A percentile compares a stretch with the other conserved stretches of the same genome.
Evolutionary conservation across 2,797 vertebrate genomes (phyloP).

Genomic region (Sebastes ruberrimus): DNA sequence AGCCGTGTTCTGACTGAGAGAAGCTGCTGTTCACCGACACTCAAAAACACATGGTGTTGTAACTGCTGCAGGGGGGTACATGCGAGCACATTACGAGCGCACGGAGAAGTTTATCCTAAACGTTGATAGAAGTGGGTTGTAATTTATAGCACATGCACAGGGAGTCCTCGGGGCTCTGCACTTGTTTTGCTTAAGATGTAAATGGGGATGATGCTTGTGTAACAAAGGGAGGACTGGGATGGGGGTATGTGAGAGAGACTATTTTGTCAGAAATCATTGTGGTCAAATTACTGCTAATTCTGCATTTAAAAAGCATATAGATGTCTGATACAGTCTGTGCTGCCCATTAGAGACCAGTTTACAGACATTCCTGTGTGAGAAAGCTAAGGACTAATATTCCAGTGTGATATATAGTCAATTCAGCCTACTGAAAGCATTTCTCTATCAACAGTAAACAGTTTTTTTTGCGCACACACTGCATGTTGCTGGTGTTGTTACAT

Average conservation of each 20-base stretch:
- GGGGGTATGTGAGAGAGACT: background rate
- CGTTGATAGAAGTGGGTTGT: slow-evolving; percentile 41
- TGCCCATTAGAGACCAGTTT: background rate
- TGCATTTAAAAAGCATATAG: background rate
- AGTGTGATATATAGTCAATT: background rate
- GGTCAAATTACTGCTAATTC: background rate
- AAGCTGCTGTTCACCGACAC: slow-evolving; percentile 51
- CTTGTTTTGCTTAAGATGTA: slow-evolving; percentile 13
- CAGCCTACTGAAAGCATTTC: background rate
- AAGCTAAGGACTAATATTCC: background rate
- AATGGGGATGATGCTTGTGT: background rate
- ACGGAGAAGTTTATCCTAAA: slow-evolving; percentile 8
- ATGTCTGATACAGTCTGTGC: background rate
- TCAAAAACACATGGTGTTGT: slow-evolving; percentile 51
- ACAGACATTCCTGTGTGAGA: background rate
- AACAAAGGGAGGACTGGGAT: background rate
- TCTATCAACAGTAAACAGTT: background rate
- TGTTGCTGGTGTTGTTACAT: background rate
- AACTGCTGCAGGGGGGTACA: slow-evolving; percentile 25
- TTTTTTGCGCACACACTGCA: background rate
- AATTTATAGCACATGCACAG: slow-evolving; percentile 24
- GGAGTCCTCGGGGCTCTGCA: background rate
- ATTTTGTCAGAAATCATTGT: background rate
- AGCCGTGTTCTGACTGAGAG: slow-evolving; percentile 50
- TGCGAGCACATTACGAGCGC: background rate